Base-by-base conservation (phyloP, 2,113 vertebrate genomes). In the Isurus oxyrinchus region DNA sequence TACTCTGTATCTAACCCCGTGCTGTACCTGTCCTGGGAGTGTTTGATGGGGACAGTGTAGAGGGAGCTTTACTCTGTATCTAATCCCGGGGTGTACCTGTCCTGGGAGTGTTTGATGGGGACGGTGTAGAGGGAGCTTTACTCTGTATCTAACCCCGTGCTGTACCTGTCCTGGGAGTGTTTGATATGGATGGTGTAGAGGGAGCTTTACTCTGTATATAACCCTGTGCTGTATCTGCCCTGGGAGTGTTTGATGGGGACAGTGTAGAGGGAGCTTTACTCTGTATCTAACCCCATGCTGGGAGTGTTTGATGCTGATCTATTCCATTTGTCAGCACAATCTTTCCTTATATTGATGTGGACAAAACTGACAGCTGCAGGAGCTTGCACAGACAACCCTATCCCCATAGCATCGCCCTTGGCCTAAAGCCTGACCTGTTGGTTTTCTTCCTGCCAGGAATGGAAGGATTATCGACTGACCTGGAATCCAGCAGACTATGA, bases 401-500 rank as follows among this genome's bases (percentile, higher is more conserved):
- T 23, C 67, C 67, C 67, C 0, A 1, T 8, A 14, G 14, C 61
- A 10, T 10, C 61, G 90, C 96, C 97, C 96, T 96, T 96, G n/a
- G 21, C 59, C 23, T 7, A 96, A 96, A 84, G 96, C 97, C 90
- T 97, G 79, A 79, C 96, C 96, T 97, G 87, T 67, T 40, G 95
- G 94, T 2, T 2, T 1, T 63, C 5, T 87, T 14, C 35, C 21
- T 35, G 49, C 13, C 97, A 99, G 99, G 99, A 99, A 97, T 99
- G 99, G 99, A 99, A 99, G 97, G 99, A 99, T 95, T 99, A 99
- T 79, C 98, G 99, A 49, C 98, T 99, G 96, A 99, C 98, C 27
- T 99, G 99, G 99, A 98, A 98, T 95, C 99, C 99, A 0, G 99
- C 99, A 97, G 99, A 99, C 97, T 99, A 99, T 31, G 99, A 99